These are phyloP conservation scores for Diplazon laetatorius DNA, from an alignment of 2,888 invertebrate genomes.

Conservation along the genomic window DNA sequence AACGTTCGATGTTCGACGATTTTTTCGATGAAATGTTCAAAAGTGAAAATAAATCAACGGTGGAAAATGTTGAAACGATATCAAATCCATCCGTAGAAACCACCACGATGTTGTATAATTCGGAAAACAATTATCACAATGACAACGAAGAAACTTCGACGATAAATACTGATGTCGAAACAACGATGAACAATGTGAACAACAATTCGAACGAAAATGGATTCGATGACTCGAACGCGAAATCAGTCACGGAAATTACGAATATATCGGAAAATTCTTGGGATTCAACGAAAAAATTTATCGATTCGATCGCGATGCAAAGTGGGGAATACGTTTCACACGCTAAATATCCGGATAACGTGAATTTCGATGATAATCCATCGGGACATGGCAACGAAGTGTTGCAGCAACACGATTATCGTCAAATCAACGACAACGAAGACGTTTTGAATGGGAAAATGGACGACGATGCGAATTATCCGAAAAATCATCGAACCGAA, in stretches of 20 bases:
- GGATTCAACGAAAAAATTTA: conserved; percentile 80
- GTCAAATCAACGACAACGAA: conserved; percentile 65
- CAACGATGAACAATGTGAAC: conserved; percentile 55
- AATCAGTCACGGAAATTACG: conserved; percentile 32
- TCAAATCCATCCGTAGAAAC: conserved; percentile 27
- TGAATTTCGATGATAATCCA: conserved; percentile 70
- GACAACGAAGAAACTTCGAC: conserved; percentile 26
- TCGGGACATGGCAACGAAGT: conserved; percentile 69
- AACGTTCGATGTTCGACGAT: conserved; percentile 69
- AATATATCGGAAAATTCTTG: conserved; percentile 72
- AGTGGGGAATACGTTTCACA: conserved; percentile 79
- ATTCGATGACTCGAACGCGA: conserved; percentile 40
- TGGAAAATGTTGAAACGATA: conserved; percentile 62
- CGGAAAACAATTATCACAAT: neutral
- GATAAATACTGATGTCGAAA: neutral
- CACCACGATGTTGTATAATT: conserved; percentile 6
- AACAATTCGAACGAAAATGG: conserved; percentile 55
- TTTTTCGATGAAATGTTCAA: conserved; percentile 74
- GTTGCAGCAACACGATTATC: conserved; percentile 27
- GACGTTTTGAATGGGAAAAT: conserved; percentile 72
- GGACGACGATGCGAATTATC: conserved; percentile 75
- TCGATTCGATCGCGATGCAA: conserved; percentile 77
- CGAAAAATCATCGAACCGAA: conserved; percentile 78
- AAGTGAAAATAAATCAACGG: conserved; percentile 66
- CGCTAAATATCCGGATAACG: conserved; percentile 66